Evolutionary conservation across 2,113 vertebrate genomes (phyloP).

Genomic region (Glareola pratincola): DNA sequence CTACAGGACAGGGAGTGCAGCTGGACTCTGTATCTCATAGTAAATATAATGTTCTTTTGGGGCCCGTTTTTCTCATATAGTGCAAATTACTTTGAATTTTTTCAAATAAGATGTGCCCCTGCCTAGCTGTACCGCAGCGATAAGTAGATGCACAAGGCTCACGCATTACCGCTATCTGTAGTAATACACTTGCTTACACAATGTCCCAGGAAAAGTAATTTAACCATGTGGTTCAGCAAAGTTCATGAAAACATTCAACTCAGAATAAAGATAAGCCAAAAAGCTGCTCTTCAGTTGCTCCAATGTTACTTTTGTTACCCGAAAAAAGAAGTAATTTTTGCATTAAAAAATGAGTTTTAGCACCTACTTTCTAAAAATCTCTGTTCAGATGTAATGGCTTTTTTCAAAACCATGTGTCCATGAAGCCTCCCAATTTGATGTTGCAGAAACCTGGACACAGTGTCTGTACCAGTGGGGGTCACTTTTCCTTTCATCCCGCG

Average conservation of each 20-base stretch:
- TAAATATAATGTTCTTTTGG: background rate
- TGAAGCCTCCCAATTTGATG: slow-evolving; percentile 51
- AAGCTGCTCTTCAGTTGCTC: background rate
- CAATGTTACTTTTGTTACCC: background rate
- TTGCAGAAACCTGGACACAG: slow-evolving; percentile 64
- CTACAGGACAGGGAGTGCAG: background rate
- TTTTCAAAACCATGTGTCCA: slow-evolving; percentile 67
- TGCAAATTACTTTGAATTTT: background rate
- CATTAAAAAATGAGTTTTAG: background rate
- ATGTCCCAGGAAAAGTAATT: slow-evolving; percentile 24
- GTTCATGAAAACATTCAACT: background rate
- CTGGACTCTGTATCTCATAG: background rate
- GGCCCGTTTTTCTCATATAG: background rate
- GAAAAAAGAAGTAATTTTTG: background rate
- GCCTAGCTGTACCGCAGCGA: background rate
- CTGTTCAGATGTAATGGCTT: slow-evolving; percentile 54
- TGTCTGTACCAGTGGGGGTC: slow-evolving; percentile 56
- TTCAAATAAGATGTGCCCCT: background rate
- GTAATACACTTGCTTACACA: background rate
- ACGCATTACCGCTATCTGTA: background rate
- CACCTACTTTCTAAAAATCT: background rate
- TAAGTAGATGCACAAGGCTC: background rate
- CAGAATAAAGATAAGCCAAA: background rate
- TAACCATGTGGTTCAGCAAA: background rate
- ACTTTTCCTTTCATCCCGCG: slow-evolving; percentile 69